phyloP scores from a whole-genome alignment of 2,888 invertebrate genomes.

The Xestia c-nigrum region DNA sequence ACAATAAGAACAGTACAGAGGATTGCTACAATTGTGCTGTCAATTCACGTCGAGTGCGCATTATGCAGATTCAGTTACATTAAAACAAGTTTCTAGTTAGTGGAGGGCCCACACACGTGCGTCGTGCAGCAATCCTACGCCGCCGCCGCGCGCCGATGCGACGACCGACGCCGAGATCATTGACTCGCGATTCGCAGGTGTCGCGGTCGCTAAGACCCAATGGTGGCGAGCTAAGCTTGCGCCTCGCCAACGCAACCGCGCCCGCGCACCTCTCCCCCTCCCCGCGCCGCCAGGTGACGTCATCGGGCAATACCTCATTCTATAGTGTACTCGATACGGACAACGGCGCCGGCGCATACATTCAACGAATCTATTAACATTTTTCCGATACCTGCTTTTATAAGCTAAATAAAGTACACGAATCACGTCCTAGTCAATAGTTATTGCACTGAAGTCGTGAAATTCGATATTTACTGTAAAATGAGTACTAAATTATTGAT shows the following conservation, averaged over 20 bases:
- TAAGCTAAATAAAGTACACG: slow-evolving; percentile 38
- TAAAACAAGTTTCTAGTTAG: slow-evolving; percentile 72
- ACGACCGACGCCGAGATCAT: slow-evolving; percentile 69
- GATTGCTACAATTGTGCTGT: slow-evolving; percentile 66
- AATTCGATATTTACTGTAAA: slow-evolving; percentile 47
- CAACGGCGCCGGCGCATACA: slow-evolving; percentile 78
- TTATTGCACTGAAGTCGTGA: slow-evolving; percentile 44
- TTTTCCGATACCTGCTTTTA: slow-evolving; percentile 55
- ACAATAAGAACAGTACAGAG: slow-evolving; percentile 53
- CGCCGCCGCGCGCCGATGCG: slow-evolving; percentile 54
- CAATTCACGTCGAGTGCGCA: slow-evolving; percentile 59
- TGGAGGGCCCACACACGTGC: slow-evolving; percentile 69
- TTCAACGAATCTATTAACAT: slow-evolving; percentile 64
- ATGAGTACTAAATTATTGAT: slow-evolving; percentile 30
- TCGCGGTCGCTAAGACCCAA: slow-evolving; percentile 70
- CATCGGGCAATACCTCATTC: slow-evolving; percentile 58
- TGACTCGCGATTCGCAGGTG: slow-evolving; percentile 76
- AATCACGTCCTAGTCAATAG: slow-evolving; percentile 49
- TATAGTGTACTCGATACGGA: slow-evolving; percentile 45
- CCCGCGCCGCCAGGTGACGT: slow-evolving; percentile 59
- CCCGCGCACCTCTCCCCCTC: slow-evolving; percentile 46
- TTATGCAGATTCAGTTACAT: slow-evolving; percentile 71
- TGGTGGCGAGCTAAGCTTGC: slow-evolving; percentile 61
- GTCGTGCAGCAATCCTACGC: slow-evolving; percentile 66
- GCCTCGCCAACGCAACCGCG: slow-evolving; percentile 60